Percentiles rank a stretch among this genome's conserved stretches.
phyloP scores from a whole-genome alignment of 2,888 invertebrate species.

The Scaptomyza reducta region DNA sequence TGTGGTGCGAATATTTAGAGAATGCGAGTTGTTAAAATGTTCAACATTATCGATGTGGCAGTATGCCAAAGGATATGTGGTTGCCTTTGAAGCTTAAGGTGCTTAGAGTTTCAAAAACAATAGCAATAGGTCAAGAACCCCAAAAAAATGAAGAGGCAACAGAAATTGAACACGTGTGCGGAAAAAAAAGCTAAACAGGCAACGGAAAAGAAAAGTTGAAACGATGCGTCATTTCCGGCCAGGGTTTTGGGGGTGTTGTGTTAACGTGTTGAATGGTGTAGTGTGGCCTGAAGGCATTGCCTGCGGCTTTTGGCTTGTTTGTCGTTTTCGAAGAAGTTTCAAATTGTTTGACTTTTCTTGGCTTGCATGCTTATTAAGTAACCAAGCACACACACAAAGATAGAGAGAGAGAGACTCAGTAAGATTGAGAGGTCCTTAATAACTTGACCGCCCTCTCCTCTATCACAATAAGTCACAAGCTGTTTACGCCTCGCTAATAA shows the following conservation, averaged over 20 bases:
- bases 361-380: constrained; percentile 22
- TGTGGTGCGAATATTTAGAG: constrained; percentile 6
- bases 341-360: constrained; percentile 24
- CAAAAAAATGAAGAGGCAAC: constrained; percentile 32
- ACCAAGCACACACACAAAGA: constrained; percentile 8
- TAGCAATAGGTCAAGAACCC: constrained; percentile 62
- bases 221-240: constrained; percentile 67
- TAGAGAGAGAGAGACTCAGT: constrained; percentile 5
- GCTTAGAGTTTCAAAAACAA: neutral
- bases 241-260: constrained; percentile 10
- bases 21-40: neutral
- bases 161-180: constrained; percentile 3
- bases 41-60: neutral
- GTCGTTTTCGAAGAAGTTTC: neutral
- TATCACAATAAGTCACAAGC: constrained; percentile 20
- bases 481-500: constrained; percentile 42
- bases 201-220: constrained; percentile 33
- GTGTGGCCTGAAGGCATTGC: constrained; percentile 11
- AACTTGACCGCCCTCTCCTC: neutral
- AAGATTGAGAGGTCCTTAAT: constrained; percentile 14
- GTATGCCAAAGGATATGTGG: neutral
- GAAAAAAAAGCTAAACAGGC: constrained; percentile 33
- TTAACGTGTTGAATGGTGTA: constrained; percentile 53
- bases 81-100: neutral
- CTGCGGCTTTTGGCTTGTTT: neutral